phyloP scores from a whole-genome alignment of 2,797 vertebrate species.

The Halcyon badia region DNA sequence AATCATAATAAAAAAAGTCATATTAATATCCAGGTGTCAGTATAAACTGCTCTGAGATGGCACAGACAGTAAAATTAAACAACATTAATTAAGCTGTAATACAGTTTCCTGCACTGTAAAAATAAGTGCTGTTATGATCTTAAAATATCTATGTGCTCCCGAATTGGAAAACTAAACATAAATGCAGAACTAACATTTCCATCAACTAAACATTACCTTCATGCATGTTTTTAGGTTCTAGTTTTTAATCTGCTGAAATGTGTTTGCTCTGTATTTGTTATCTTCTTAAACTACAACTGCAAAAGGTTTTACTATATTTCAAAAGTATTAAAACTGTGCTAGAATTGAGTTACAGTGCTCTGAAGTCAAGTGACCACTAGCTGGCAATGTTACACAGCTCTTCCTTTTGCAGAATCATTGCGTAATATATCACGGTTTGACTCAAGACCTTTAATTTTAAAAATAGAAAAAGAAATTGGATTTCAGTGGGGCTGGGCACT shows the following conservation, averaged over 20 bases:
- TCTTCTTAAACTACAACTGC: not conserved
- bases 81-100: not conserved
- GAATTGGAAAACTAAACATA: not conserved
- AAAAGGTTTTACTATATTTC: slow-evolving; percentile 16
- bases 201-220: not conserved
- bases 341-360: slow-evolving; percentile 43
- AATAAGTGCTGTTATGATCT: not conserved
- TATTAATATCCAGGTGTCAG: not conserved
- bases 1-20: not conserved
- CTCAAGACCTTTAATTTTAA: slow-evolving; percentile 71
- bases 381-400: slow-evolving; percentile 74
- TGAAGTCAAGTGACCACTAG: slow-evolving; percentile 70
- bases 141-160: not conserved
- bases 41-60: not conserved
- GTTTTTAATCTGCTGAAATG: not conserved
- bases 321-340: slow-evolving; percentile 45
- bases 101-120: not conserved
- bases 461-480: slow-evolving; percentile 68
- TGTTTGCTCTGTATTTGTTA: slow-evolving; percentile 5
- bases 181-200: not conserved
- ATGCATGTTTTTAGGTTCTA: not conserved
- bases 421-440: slow-evolving; percentile 46
- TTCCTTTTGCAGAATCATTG: slow-evolving; percentile 26
- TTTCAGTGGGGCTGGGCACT: slow-evolving; percentile 35
- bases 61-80: not conserved